A percentile compares a stretch with the other conserved stretches of the same genome.
Conservation (phyloP, 2,888 invertebrate genomes). For the Lydus trimaculatus region DNA sequence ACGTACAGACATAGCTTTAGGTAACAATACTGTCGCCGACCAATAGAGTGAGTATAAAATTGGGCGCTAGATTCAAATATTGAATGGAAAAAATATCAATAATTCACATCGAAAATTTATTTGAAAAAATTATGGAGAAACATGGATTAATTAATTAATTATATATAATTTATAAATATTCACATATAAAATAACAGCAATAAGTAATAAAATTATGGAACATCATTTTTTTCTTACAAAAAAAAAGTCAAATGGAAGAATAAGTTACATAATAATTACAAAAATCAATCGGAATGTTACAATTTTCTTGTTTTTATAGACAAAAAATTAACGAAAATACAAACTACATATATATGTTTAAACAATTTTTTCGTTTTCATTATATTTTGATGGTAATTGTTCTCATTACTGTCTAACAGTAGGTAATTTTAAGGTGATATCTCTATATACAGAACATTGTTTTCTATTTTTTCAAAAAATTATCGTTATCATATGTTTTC, state of each 20-base stretch:
- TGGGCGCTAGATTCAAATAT: too few relatives aligned
- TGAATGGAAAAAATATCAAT: conserved; percentile 13
- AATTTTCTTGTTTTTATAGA: background rate
- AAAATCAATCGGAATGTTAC: conserved; percentile 52
- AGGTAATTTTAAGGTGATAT: background rate
- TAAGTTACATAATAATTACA: conserved; percentile 38
- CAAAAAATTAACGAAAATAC: conserved; percentile 48
- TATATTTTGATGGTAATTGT: conserved; percentile 1
- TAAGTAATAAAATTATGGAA: conserved; percentile 50
- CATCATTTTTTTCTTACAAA: conserved; percentile 26
- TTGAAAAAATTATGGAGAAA: conserved; percentile 44
- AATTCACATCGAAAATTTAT: conserved; percentile 42
- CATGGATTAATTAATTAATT: conserved; percentile 40
- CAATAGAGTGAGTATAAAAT: too few relatives aligned
- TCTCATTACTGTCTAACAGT: conserved; percentile 32
- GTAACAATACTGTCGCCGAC: too few relatives aligned
- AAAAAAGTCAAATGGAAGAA: conserved; percentile 45
- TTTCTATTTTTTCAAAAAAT: too few relatives aligned
- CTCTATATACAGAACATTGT: background rate
- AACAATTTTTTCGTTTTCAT: conserved; percentile 18
- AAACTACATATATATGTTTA: conserved; percentile 36
- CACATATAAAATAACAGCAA: conserved; percentile 54
- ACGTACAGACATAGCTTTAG: too few relatives aligned
- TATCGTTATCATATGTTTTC: too few relatives aligned
- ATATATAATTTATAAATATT: conserved; percentile 49